Evolutionary conservation across 2,797 vertebrate species (phyloP).

Genomic region (Lithobates pipiens): DNA sequence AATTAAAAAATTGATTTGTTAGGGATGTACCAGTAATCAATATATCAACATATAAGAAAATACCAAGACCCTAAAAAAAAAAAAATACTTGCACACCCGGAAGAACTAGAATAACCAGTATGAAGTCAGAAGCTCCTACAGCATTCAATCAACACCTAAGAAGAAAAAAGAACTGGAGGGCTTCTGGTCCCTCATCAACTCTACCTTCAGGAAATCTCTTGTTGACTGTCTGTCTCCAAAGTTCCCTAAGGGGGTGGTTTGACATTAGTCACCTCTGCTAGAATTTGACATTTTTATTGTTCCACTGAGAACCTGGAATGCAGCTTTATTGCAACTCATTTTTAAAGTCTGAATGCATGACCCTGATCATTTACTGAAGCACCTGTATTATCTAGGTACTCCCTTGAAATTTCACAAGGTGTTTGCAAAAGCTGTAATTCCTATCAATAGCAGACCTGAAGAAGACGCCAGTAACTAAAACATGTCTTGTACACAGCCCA

Average conservation of each 20-base stretch:
- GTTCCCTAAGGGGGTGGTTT: constrained; percentile 47
- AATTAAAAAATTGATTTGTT: not conserved
- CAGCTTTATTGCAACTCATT: constrained; percentile 49
- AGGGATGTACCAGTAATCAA: constrained; percentile 7
- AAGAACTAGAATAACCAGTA: constrained; percentile 49
- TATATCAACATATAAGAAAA: constrained; percentile 35
- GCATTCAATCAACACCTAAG: constrained; percentile 53
- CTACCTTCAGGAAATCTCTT: constrained; percentile 55
- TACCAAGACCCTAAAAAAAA: constrained; percentile 35
- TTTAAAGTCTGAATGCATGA: constrained; percentile 42
- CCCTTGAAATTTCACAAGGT: constrained; percentile 15
- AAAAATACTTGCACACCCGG: constrained; percentile 14
- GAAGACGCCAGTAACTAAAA: constrained; percentile 25
- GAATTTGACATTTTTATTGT: constrained; percentile 56
- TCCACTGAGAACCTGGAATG: constrained; percentile 45
- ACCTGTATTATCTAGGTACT: constrained; percentile 38
- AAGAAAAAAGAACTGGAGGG: constrained; percentile 31
- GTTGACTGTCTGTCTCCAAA: constrained; percentile 56
- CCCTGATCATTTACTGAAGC: constrained; percentile 52
- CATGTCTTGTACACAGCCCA: constrained; percentile 3
- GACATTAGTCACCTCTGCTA: constrained; percentile 51
- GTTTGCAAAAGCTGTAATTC: constrained; percentile 35
- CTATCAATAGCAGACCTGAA: constrained; percentile 31
- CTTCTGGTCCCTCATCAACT: constrained; percentile 51
- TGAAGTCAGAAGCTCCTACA: constrained; percentile 2